phyloP scores from a whole-genome alignment of 92 coral and sea anemone species.

The Nematostella vectensis region DNA sequence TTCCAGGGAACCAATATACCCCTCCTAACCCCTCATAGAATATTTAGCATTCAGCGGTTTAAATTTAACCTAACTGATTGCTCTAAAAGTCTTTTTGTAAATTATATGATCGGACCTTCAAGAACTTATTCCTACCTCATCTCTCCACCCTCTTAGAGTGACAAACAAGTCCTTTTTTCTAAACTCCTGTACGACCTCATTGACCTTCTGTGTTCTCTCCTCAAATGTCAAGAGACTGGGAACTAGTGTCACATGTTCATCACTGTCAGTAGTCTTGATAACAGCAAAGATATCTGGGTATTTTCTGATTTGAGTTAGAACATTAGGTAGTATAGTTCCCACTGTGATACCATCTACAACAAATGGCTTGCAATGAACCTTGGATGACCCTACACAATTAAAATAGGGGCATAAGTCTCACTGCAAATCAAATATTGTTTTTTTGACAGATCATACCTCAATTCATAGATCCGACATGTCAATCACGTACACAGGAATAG shows the following conservation, averaged over 20 bases:
- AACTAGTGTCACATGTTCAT: conserved; percentile 42
- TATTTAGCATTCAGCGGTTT: too few species aligned
- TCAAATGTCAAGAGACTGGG: conserved; percentile 51
- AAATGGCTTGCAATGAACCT: conserved; percentile 59
- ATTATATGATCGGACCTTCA: too few species aligned
- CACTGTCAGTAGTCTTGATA: conserved; percentile 8
- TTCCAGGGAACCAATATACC: too few species aligned
- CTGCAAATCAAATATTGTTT: not conserved
- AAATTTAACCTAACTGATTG: too few species aligned
- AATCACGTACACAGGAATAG: too few species aligned
- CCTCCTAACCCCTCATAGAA: too few species aligned
- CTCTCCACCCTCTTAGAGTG: conserved; percentile 88
- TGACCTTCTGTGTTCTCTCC: conserved; percentile 61
- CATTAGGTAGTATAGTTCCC: conserved; percentile 67
- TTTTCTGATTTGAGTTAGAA: conserved; percentile 33
- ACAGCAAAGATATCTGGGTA: conserved; percentile 52
- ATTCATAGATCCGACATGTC: too few species aligned
- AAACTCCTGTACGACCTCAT: conserved; percentile 67
- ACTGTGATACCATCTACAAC: conserved; percentile 60
- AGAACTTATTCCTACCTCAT: conserved; percentile 51
- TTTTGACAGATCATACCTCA: too few species aligned
- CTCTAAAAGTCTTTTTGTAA: too few species aligned
- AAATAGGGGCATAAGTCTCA: too few species aligned
- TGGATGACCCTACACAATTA: conserved; percentile 56
- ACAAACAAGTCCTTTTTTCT: conserved; percentile 50